Evolutionary conservation across 2,113 vertebrate species (phyloP), one percentile per base, ranked within the genome.

Genomic region (Mionectes macconnelli): DNA sequence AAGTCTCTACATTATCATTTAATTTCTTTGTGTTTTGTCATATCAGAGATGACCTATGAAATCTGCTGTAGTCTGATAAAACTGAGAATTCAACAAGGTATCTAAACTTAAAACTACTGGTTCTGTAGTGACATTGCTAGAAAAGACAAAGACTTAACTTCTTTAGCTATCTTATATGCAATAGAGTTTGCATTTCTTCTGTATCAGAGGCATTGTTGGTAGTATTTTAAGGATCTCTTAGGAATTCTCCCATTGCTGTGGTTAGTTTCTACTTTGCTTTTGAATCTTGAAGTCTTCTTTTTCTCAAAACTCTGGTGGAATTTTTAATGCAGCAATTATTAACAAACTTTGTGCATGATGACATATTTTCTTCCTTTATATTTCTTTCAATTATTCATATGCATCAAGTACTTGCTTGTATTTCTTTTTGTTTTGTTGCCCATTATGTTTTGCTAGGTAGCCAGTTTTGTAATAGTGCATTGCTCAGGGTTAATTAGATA

Each of bases 401-500:
- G 12, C 27, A 67, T 40, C 19, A 52, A 75, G 4, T 50, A 66
- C 40, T 87, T 88, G 22, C 23, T 90, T 94, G 18, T 39, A 56
- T 64, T 87, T 74, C 6, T 77, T 92, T 79, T 70, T 75, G 50
- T 53, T 86, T 91, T 92, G 15, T 12, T 94, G 55, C 50, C 62
- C 47, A 44, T 84, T 92, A 53, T 83, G 31, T 89, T 93, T 84
- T 91, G 70, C 70, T 72, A 59, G 47, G 52, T 78, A 90, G 52
- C 59, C 84, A 78, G 49, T 86, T 95, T 91, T 94, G 66, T 85
- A 73, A 66, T 30, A 66, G 40, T 35, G 14, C 53, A 45, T 83
- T 93, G 19, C 74, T 89, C 62, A 64, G 66, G 87, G 90, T 95
- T 94, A 90, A 91, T 96, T 96, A 91, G 88, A 62, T 96, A 86